Evolutionary conservation across 2,113 vertebrate species (phyloP).

Genomic region (Syngnathus scovelli): DNA sequence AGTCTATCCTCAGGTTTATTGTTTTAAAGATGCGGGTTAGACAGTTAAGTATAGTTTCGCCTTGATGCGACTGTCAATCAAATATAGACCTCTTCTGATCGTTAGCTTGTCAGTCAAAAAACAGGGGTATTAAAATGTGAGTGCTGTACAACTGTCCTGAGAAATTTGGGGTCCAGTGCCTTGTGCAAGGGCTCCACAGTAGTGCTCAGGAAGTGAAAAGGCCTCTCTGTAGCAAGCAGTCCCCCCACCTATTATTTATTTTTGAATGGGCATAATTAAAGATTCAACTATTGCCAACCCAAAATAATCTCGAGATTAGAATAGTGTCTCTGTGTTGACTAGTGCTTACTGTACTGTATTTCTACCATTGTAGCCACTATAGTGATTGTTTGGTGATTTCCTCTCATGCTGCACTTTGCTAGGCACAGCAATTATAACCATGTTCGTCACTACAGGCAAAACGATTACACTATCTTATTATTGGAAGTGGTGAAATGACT

Average conservation of each 20-base stretch:
- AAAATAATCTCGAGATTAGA: neutral
- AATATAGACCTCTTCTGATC: neutral
- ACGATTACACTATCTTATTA: neutral
- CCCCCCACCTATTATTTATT: neutral
- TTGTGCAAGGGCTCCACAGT: neutral
- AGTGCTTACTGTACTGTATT: neutral
- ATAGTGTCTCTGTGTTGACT: neutral
- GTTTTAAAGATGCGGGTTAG: neutral
- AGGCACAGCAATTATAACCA: neutral
- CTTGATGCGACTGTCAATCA: conserved; percentile 6
- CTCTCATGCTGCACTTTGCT: neutral
- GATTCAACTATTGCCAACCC: neutral
- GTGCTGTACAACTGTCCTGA: neutral
- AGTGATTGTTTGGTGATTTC: conserved; percentile 3
- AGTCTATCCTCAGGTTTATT: conserved; percentile 1
- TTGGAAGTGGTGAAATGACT: neutral
- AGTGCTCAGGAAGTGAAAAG: neutral
- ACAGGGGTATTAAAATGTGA: neutral
- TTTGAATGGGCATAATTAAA: neutral
- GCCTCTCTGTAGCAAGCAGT: neutral
- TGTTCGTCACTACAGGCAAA: neutral
- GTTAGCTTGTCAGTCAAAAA: neutral
- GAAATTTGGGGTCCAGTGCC: neutral
- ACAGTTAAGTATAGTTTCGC: neutral
- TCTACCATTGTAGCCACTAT: neutral